Evolutionary conservation across 1,140 invertebrate genomes (phyloP), one percentile per base, ranked within the genome.

Genomic region (Rhyzopertha dominica): DNA sequence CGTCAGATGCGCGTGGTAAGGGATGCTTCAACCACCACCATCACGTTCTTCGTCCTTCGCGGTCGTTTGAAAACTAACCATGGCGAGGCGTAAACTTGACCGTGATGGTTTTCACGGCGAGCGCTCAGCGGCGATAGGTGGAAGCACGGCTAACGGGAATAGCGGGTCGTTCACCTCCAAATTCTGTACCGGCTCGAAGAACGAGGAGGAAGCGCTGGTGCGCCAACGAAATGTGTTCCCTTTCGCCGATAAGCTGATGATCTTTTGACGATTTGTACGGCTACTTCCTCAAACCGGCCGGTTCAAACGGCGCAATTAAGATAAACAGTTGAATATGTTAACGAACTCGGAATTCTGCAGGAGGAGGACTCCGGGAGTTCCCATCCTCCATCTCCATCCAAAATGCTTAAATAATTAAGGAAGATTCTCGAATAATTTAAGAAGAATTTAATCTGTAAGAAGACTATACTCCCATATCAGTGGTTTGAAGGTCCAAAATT

Each of bases 41-140:
- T 29, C 45, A 49, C 47, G 49, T 51, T 51, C 49, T 48, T 45
- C 39, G 48, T 42, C 46, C 47, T 53, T 53, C 47, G 42, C 50
- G 54, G 56, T 57, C 63, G 59, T 65, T 55, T 56, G 50, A 53
- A 59, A 59, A 65, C 59, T 58, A 58, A 60, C 52, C 59, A 63
- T 60, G 56, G 53, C 58, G 41, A 43, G 45, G 48, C 49, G 40
- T 66, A 66, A 66, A 66, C 64, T 66, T 66, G 64, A 66, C 64
- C 64, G 59, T 66, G 62, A 59, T 52, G 54, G 54, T 56, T 49
- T 52, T 53, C 35, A 37, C 34, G 25, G 10, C 8, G 40, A 48
- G 56, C 49, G 40, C 41, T 31, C 37, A 30, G 53, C 49, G 59
- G 61, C 59, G 51, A 59, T 58, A 52, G 50, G 52, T 56, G 35